Percentiles rank a stretch among this genome's conserved stretches.
phyloP scores from a whole-genome alignment of 2,113 vertebrate genomes.

The Actenoides hombroni region DNA sequence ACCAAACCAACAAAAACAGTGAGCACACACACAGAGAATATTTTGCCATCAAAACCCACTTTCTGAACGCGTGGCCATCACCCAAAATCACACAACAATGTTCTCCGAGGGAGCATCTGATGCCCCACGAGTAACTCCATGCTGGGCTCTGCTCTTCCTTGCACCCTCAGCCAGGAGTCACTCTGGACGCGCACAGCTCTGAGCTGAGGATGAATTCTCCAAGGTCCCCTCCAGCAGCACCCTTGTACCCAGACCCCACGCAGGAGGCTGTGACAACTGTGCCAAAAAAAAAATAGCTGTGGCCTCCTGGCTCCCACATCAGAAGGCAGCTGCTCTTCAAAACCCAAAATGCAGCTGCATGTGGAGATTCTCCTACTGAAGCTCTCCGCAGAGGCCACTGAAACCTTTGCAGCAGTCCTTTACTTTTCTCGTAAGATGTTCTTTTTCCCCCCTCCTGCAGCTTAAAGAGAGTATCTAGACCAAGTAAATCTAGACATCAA shows the following conservation, averaged over 20 bases:
- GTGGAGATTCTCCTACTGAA: background rate
- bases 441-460: background rate
- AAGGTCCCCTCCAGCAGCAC: background rate
- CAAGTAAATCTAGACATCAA: background rate
- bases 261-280: fast-evolving
- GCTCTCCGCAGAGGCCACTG: background rate
- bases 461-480: background rate
- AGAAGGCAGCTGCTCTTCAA: background rate
- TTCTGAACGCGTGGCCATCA: background rate
- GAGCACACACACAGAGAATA: background rate
- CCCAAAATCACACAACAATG: fast-evolving
- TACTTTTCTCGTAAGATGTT: background rate
- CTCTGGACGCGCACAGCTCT: background rate
- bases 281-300: background rate
- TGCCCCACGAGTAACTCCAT: fast-evolving
- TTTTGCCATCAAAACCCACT: background rate
- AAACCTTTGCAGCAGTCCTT: background rate
- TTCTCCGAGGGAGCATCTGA: background rate
- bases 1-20: too few species aligned
- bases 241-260: background rate
- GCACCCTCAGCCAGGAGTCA: background rate
- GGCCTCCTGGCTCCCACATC: background rate
- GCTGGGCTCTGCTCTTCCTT: background rate
- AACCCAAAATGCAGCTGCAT: background rate
- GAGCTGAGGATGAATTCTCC: fast-evolving